A percentile compares a stretch with the other conserved stretches of the same genome.
These are phyloP conservation scores for Nezara viridula DNA, from an alignment of 2,888 invertebrate species.

Conservation along the genomic window DNA sequence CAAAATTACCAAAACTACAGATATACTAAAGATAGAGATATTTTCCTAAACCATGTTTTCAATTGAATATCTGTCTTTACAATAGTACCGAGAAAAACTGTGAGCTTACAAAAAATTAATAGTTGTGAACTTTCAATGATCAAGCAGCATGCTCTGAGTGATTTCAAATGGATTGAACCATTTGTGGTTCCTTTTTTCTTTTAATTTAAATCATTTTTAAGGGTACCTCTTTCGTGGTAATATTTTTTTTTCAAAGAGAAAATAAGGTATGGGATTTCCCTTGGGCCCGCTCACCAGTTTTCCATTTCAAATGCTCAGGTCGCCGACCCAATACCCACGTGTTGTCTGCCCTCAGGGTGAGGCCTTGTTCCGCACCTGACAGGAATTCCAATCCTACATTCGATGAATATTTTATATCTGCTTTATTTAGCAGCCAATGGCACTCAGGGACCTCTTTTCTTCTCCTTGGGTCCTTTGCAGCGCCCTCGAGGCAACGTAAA, in stretches of 20 bases:
- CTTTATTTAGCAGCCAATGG: slow-evolving; percentile 28
- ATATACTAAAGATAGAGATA: too few relatives aligned
- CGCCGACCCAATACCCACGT: slow-evolving; percentile 38
- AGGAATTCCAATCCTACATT: background rate
- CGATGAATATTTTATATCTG: slow-evolving; percentile 41
- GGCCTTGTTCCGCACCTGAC: background rate
- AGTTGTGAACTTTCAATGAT: too few relatives aligned
- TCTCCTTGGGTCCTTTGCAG: background rate
- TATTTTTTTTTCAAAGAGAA: background rate
- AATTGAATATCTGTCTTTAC: too few relatives aligned
- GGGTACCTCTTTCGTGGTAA: too few relatives aligned
- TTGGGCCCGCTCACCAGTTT: background rate
- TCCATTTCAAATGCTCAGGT: slow-evolving; percentile 34
- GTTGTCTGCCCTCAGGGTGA: slow-evolving; percentile 17
- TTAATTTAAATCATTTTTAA: too few relatives aligned
- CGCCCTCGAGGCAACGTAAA: background rate
- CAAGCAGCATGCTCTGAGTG: too few relatives aligned
- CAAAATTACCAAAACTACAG: too few relatives aligned
- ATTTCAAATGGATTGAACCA: too few relatives aligned
- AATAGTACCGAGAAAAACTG: too few relatives aligned
- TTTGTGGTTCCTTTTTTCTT: too few relatives aligned
- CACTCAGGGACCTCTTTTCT: background rate
- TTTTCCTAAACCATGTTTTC: too few relatives aligned
- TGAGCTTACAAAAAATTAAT: too few relatives aligned
- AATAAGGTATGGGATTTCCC: background rate